A percentile compares a stretch with the other conserved stretches of the same genome.
Conservation (phyloP, 2,797 vertebrate species). For the Coendou prehensilis region DNA sequence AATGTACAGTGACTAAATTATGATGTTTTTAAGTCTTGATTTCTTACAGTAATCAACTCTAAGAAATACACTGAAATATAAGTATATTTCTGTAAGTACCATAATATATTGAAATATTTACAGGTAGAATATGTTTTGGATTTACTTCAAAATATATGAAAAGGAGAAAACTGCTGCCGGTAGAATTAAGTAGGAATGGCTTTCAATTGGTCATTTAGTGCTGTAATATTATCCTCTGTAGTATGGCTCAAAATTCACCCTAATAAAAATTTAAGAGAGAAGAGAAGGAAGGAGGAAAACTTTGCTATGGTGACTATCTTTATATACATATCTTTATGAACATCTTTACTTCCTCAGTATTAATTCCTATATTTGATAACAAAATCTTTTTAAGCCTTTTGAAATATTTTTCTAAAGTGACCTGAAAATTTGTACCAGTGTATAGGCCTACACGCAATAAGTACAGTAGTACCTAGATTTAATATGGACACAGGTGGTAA, state of each 20-base stretch:
- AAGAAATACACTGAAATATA: not conserved
- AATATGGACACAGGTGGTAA: not conserved
- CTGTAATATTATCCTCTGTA: conserved; percentile 39
- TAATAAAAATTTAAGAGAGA: conserved; percentile 22
- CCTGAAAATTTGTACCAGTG: conserved; percentile 24
- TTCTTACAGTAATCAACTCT: not conserved
- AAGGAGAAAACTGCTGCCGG: conserved; percentile 9
- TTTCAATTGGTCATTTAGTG: not conserved
- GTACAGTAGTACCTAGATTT: not conserved
- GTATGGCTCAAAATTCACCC: conserved; percentile 43
- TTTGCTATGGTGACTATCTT: conserved; percentile 5
- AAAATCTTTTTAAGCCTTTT: conserved; percentile 54
- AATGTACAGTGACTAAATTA: not conserved
- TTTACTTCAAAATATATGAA: conserved; percentile 48
- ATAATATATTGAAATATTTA: conserved; percentile 39
- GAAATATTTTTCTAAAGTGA: conserved; percentile 56
- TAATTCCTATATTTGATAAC: conserved; percentile 51
- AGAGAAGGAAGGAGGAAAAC: not conserved
- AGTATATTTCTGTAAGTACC: not conserved
- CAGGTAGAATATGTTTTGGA: conserved; percentile 43
- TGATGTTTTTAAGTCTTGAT: not conserved
- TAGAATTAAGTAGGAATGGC: not conserved
- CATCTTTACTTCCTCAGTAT: conserved; percentile 22
- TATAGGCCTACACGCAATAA: not conserved
- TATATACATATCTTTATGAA: not conserved